Conservation (phyloP, 2,888 invertebrate species). For the Brenthis ino region DNA sequence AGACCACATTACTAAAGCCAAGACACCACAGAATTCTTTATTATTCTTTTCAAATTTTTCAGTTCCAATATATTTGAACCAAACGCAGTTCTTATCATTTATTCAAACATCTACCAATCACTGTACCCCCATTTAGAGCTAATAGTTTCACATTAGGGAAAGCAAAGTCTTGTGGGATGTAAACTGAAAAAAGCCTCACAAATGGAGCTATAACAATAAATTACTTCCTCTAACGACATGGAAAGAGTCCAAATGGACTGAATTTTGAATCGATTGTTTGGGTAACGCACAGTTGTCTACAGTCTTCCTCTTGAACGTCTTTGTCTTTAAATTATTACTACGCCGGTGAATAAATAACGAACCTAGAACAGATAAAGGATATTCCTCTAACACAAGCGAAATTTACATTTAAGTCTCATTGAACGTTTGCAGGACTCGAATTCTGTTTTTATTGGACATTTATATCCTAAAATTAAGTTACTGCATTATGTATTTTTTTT, state of each 20-base stretch:
- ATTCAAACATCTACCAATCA: conserved; percentile 23
- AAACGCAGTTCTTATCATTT: conserved; percentile 3
- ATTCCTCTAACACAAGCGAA: conserved; percentile 14
- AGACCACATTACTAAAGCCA: too few relatives aligned
- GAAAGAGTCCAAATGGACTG: conserved; percentile 52
- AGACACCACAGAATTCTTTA: neutral
- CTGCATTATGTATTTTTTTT: too few relatives aligned
- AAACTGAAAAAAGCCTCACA: conserved; percentile 45
- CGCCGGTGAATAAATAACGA: conserved; percentile 26
- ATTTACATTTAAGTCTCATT: conserved; percentile 16
- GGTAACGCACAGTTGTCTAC: conserved; percentile 38
- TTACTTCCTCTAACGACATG: conserved; percentile 54
- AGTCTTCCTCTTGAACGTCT: conserved; percentile 26
- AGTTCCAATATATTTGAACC: neutral
- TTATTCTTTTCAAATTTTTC: neutral
- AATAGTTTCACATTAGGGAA: conserved; percentile 33
- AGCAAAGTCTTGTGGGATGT: conserved; percentile 31
- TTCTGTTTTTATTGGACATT: too few relatives aligned
- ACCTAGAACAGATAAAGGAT: conserved; percentile 15
- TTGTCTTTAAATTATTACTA: conserved; percentile 33
- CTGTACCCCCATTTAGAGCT: conserved; percentile 25
- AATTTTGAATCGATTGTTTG: conserved; percentile 53
- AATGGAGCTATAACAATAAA: conserved; percentile 60
- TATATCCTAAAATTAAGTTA: too few relatives aligned
- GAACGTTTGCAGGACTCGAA: neutral